Conservation (phyloP, 2,888 invertebrate genomes). For the Trimorus sp. region DNA sequence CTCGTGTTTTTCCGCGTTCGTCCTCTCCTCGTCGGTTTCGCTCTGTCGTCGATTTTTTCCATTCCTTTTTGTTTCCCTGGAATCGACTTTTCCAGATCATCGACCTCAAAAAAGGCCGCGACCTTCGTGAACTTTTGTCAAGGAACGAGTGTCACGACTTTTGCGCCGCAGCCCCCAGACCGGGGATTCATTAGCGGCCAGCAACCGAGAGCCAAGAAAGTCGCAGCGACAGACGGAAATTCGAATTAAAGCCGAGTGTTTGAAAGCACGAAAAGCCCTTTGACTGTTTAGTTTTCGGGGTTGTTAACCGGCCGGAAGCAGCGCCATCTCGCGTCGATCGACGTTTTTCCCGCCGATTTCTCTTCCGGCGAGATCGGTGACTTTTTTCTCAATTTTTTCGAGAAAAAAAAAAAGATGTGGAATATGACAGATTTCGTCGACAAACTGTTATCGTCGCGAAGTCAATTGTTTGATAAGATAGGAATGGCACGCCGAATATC, state of each 20-base stretch:
- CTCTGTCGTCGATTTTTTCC: not conserved
- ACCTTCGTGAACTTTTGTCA: conserved; percentile 39
- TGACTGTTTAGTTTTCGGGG: conserved; percentile 19
- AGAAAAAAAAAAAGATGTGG: too few relatives aligned
- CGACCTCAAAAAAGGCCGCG: conserved; percentile 34
- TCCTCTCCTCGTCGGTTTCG: not conserved
- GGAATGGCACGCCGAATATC: too few relatives aligned
- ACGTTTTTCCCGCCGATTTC: too few relatives aligned
- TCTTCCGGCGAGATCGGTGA: too few relatives aligned
- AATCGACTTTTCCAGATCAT: conserved; percentile 33
- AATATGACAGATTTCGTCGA: too few relatives aligned
- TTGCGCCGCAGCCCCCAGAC: conserved; percentile 19
- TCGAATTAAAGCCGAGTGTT: conserved; percentile 40
- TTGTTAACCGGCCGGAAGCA: conserved; percentile 4
- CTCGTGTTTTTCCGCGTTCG: not conserved
- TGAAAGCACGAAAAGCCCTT: conserved; percentile 19
- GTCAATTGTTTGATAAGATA: too few relatives aligned
- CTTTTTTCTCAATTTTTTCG: too few relatives aligned
- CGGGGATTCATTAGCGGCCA: conserved; percentile 36
- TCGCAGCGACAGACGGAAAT: conserved; percentile 31
- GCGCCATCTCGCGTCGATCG: too few relatives aligned
- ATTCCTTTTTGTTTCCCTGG: not conserved
- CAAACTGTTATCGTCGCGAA: too few relatives aligned
- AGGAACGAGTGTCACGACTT: conserved; percentile 45
- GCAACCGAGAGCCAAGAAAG: conserved; percentile 16